Evolutionary conservation across 2,888 invertebrate genomes (phyloP).

Genomic region (Sinentomon sp.): DNA sequence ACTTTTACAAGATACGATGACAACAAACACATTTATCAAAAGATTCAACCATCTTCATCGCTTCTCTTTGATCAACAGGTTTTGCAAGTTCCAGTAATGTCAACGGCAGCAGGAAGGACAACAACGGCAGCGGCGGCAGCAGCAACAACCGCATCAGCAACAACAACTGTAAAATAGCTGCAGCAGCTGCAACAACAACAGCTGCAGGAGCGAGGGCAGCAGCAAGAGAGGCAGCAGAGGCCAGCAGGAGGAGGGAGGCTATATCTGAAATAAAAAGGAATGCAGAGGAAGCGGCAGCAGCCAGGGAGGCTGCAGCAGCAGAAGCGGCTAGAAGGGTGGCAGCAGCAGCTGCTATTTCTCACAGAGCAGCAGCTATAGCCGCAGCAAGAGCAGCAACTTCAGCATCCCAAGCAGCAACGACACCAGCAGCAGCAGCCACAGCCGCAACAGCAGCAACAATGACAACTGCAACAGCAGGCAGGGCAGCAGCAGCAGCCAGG

Average conservation of each 20-base stretch:
- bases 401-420: constrained; percentile 25
- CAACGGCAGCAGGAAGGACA: too few relatives aligned
- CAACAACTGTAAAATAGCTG: constrained; percentile 8
- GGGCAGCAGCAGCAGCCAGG: too few relatives aligned
- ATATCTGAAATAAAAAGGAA: background rate
- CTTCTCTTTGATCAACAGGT: too few relatives aligned
- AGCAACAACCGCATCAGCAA: constrained; percentile 22
- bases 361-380: constrained; percentile 22
- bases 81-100: too few relatives aligned
- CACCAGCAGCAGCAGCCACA: constrained; percentile 22
- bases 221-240: too few relatives aligned
- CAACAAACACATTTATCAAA: too few relatives aligned
- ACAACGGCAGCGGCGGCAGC: constrained; percentile 25
- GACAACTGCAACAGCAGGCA: constrained; percentile 12
- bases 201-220: too few relatives aligned
- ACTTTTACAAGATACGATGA: too few relatives aligned
- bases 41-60: too few relatives aligned
- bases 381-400: constrained; percentile 21
- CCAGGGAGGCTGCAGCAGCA: constrained; percentile 16
- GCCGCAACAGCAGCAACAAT: constrained; percentile 10
- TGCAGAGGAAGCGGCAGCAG: constrained; percentile 10
- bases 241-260: too few relatives aligned
- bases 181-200: too few relatives aligned
- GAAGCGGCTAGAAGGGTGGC: constrained; percentile 14
- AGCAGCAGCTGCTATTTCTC: constrained; percentile 11